phyloP scores from a whole-genome alignment of 1,140 invertebrate species.

The Drosophila melanica region DNA sequence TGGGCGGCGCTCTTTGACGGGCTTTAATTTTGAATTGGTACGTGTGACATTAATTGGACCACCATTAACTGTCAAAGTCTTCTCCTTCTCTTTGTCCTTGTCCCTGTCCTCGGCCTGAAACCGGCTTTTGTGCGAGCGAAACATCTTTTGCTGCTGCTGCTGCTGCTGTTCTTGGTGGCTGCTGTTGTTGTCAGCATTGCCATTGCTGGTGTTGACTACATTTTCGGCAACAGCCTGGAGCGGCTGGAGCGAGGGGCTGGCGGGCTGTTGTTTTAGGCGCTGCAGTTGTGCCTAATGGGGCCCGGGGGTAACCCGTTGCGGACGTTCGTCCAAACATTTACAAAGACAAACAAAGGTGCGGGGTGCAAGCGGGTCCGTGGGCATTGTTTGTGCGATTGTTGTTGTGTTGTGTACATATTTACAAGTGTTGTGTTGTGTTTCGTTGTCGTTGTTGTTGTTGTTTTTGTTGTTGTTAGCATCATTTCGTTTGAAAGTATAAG shows the following conservation, averaged over 20 bases:
- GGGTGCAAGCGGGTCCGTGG: constrained; percentile 49
- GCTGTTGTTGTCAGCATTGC: background rate
- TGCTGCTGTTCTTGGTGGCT: background rate
- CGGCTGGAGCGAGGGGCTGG: constrained; percentile 15
- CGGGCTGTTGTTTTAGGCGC: constrained; percentile 53
- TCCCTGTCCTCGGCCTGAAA: constrained; percentile 38
- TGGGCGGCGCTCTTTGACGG: constrained; percentile 77
- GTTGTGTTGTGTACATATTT: constrained; percentile 59
- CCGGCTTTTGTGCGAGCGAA: constrained; percentile 44
- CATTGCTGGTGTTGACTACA: constrained; percentile 20
- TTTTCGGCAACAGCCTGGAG: constrained; percentile 54
- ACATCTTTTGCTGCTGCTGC: constrained; percentile 46
- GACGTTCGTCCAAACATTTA: constrained; percentile 58
- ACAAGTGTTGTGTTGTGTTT: constrained; percentile 64
- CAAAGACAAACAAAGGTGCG: constrained; percentile 70
- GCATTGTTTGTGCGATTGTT: constrained; percentile 52
- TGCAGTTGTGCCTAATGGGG: constrained; percentile 65
- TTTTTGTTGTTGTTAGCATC: constrained; percentile 54
- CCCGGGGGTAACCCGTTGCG: constrained; percentile 13
- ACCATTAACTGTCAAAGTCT: constrained; percentile 45
- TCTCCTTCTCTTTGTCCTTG: constrained; percentile 1
- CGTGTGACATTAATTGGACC: constrained; percentile 75
- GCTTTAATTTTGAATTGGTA: constrained; percentile 74
- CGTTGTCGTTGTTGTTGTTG: constrained; percentile 47
- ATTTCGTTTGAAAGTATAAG: constrained; percentile 76